Percentiles rank a stretch among this genome's conserved stretches.
phyloP scores from a whole-genome alignment of 2,113 vertebrate genomes.

The Sebastes schlegelii region DNA sequence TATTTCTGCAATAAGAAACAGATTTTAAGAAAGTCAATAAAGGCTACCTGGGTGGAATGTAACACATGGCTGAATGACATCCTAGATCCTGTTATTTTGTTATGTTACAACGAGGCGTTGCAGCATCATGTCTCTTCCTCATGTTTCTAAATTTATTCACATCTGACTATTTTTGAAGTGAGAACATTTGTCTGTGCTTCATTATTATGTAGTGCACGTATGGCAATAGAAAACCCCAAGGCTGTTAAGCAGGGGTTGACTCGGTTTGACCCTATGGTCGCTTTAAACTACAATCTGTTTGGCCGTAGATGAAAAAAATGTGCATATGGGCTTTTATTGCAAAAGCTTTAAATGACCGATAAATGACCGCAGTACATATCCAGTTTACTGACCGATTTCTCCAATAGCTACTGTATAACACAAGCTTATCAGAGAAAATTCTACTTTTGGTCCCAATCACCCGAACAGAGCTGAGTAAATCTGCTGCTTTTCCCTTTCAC shows the following conservation, averaged over 20 bases:
- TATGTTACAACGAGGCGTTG: background rate
- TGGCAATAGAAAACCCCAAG: background rate
- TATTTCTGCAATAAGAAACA: constrained; percentile 82
- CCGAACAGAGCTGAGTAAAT: too few species aligned
- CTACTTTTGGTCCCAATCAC: too few species aligned
- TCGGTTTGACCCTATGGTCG: background rate
- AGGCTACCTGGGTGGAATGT: background rate
- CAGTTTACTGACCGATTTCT: too few species aligned
- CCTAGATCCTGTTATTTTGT: background rate
- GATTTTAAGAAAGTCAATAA: background rate
- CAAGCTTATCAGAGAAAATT: too few species aligned
- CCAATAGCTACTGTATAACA: too few species aligned
- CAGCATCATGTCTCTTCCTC: background rate
- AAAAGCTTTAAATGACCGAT: too few species aligned
- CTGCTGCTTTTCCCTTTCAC: too few species aligned
- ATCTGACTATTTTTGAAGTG: background rate
- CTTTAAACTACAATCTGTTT: too few species aligned
- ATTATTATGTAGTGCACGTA: background rate
- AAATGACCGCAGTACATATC: too few species aligned
- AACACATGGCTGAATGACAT: background rate
- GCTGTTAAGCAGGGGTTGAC: background rate
- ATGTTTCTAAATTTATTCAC: background rate
- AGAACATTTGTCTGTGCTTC: background rate
- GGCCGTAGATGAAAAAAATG: background rate
- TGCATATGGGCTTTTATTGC: too few species aligned